Percentiles rank a stretch among this genome's conserved stretches.
Conservation (phyloP, 2,797 vertebrate genomes). For the Rhabdomys pumilio region DNA sequence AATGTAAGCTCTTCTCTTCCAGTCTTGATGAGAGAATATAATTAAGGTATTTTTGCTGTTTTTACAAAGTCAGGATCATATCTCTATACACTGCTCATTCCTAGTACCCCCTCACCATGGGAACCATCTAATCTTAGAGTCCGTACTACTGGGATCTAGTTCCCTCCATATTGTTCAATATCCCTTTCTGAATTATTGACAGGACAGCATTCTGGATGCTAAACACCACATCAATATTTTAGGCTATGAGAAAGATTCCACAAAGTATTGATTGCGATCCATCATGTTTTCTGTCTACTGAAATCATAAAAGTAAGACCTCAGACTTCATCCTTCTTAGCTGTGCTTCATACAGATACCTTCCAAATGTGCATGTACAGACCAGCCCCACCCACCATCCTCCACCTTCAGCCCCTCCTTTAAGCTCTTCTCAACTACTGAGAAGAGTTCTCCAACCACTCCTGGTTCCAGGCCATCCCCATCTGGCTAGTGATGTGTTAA, state of each 20-base stretch:
- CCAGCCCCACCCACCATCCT: neutral
- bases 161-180: neutral
- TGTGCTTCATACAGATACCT: neutral
- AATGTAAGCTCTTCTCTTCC: constrained; percentile 23
- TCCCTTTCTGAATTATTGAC: constrained; percentile 18
- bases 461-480: neutral
- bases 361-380: neutral
- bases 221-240: constrained; percentile 12
- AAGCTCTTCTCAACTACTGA: neutral
- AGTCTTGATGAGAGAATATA: neutral
- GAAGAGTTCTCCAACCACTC: neutral
- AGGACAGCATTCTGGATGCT: neutral
- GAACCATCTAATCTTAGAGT: neutral
- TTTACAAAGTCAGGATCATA: constrained; percentile 21
- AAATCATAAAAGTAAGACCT: constrained; percentile 1
- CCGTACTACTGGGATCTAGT: neutral
- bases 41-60: neutral
- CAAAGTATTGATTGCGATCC: neutral
- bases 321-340: neutral
- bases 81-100: neutral
- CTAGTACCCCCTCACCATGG: neutral
- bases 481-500: neutral
- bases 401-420: neutral
- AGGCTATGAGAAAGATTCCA: neutral
- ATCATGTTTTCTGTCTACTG: neutral